A percentile compares a stretch with the other conserved stretches of the same genome.
Conservation (phyloP, 2,113 vertebrate genomes). For the Ptyas mucosa region DNA sequence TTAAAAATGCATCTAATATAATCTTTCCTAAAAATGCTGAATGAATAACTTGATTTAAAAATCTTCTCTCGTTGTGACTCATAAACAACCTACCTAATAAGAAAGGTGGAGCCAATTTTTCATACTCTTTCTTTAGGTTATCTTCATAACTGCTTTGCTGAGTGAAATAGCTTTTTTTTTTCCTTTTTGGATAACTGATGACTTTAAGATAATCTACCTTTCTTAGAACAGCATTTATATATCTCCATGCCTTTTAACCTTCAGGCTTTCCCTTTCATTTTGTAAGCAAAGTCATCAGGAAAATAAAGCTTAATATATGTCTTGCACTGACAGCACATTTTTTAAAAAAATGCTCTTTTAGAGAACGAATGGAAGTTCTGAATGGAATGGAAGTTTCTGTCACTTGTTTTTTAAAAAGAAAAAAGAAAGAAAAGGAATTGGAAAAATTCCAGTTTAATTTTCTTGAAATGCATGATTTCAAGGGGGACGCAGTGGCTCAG, state of each 20-base stretch:
- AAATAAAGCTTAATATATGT: constrained; percentile 13
- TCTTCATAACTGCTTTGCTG: constrained; percentile 21
- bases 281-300: constrained; percentile 4
- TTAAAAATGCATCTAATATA: constrained; percentile 37
- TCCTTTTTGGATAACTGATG: constrained; percentile 4
- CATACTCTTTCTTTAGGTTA: constrained; percentile 37
- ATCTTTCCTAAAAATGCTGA: constrained; percentile 35
- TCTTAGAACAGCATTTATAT: neutral
- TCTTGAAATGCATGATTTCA: neutral
- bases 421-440: neutral
- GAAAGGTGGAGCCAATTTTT: constrained; percentile 28
- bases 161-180: constrained; percentile 25
- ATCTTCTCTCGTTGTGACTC: constrained; percentile 14
- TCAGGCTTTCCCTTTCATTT: constrained; percentile 7
- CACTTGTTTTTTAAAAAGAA: neutral
- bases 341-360: constrained; percentile 11
- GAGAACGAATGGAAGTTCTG: neutral
- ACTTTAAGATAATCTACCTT: constrained; percentile 25
- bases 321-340: neutral
- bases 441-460: neutral
- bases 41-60: constrained; percentile 50
- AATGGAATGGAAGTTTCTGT: neutral
- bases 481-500: no score
- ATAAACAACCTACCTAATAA: constrained; percentile 35
- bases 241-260: neutral